These are phyloP conservation scores for Alentia gelatinosa DNA, from an alignment of 2,888 invertebrate genomes.

Conservation along the genomic window DNA sequence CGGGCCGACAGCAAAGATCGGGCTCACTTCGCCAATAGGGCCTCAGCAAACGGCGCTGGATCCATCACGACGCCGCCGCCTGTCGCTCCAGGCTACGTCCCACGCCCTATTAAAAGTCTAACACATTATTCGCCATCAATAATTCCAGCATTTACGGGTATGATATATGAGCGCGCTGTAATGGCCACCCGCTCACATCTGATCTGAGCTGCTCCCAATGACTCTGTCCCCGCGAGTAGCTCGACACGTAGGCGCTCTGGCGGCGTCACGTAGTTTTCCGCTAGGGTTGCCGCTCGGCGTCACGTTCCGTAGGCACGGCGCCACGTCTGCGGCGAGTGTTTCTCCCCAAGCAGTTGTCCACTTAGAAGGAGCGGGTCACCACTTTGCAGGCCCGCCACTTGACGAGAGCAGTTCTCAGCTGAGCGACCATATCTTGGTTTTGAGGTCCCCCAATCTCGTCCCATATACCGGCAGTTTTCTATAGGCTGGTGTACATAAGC, in stretches of 20 bases:
- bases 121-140: slow-evolving; percentile 29
- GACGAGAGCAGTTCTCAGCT: too few relatives aligned
- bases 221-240: background rate
- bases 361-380: too few relatives aligned
- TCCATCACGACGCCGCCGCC: background rate
- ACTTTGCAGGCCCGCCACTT: too few relatives aligned
- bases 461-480: too few relatives aligned
- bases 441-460: too few relatives aligned
- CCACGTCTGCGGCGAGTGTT: too few relatives aligned
- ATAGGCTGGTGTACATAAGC: too few relatives aligned
- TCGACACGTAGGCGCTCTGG: background rate
- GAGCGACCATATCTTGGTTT: too few relatives aligned
- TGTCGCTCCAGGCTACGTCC: background rate
- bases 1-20: background rate
- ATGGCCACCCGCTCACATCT: background rate
- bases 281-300: too few relatives aligned
- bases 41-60: background rate
- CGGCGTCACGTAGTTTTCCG: too few relatives aligned
- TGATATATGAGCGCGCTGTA: background rate
- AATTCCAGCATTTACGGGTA: background rate
- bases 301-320: too few relatives aligned
- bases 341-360: background rate
- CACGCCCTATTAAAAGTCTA: slow-evolving; percentile 8
- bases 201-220: background rate
- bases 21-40: background rate